Evolutionary conservation across 1,140 invertebrate species (phyloP).

Genomic region (Meloidogyne exigua): DNA sequence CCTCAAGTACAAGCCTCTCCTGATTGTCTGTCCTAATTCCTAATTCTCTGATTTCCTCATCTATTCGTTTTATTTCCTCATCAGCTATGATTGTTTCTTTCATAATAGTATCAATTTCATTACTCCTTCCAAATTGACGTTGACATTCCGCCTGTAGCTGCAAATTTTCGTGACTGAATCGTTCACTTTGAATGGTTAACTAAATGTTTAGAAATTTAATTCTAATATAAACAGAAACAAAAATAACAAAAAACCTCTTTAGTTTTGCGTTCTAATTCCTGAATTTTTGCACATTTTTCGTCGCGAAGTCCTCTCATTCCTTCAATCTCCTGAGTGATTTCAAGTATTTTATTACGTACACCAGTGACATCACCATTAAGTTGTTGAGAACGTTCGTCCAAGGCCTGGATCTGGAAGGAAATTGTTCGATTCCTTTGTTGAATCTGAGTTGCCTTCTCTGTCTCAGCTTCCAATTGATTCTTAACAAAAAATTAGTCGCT

Average conservation of each 20-base stretch:
- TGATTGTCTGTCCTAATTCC: slow-evolving; percentile 36
- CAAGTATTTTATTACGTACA: slow-evolving; percentile 81
- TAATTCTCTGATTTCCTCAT: slow-evolving; percentile 32
- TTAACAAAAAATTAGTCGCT: slow-evolving; percentile 62
- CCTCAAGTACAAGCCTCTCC: slow-evolving; percentile 48
- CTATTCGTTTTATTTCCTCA: slow-evolving; percentile 29
- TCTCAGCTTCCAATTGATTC: slow-evolving; percentile 79
- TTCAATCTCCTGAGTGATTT: slow-evolving; percentile 90
- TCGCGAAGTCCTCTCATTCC: slow-evolving; percentile 84
- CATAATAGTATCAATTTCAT: slow-evolving; percentile 46
- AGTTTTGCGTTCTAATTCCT: slow-evolving; percentile 74
- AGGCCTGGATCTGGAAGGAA: slow-evolving; percentile 76
- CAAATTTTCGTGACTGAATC: slow-evolving; percentile 49
- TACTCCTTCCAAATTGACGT: slow-evolving; percentile 31
- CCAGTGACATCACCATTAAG: slow-evolving; percentile 82
- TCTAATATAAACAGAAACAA: too few relatives aligned
- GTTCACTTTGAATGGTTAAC: slow-evolving; percentile 48
- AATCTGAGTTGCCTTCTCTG: slow-evolving; percentile 81
- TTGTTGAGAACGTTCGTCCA: slow-evolving; percentile 81
- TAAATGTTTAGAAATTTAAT: slow-evolving; percentile 13
- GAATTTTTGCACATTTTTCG: slow-evolving; percentile 82
- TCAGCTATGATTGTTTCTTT: slow-evolving; percentile 29
- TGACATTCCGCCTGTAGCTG: slow-evolving; percentile 50
- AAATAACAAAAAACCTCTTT: slow-evolving; percentile 47
- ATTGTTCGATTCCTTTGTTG: slow-evolving; percentile 85